phyloP scores from a whole-genome alignment of 2,888 invertebrate genomes.

The Caenorhabditis japonica region DNA sequence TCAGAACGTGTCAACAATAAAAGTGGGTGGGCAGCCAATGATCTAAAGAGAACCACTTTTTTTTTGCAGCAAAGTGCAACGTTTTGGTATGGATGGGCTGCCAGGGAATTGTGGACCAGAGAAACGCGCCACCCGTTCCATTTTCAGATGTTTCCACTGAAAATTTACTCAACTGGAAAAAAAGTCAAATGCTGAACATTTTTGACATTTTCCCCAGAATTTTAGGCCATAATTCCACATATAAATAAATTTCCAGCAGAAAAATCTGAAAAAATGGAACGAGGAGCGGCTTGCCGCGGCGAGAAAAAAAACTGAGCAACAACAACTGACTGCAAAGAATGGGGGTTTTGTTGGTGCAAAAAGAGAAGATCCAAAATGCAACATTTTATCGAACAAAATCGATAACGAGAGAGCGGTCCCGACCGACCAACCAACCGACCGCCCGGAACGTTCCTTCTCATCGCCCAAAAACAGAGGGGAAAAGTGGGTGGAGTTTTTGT shows the following conservation, averaged over 20 bases:
- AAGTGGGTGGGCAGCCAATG: no score
- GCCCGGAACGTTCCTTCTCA: constrained; percentile 22
- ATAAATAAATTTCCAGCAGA: no score
- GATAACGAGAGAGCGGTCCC: constrained; percentile 9
- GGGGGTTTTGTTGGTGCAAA: constrained; percentile 15
- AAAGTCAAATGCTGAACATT: background rate
- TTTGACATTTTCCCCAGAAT: no score
- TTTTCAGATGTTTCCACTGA: background rate
- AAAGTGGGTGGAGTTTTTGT: constrained; percentile 3
- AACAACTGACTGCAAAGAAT: no score
- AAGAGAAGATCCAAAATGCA: constrained; percentile 2
- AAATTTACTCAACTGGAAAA: constrained; percentile 2
- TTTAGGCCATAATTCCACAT: background rate
- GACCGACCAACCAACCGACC: constrained; percentile 20
- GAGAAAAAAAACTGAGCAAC: no score
- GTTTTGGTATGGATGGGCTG: no score
- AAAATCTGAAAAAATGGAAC: no score
- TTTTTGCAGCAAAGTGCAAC: no score
- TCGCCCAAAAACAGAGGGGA: background rate
- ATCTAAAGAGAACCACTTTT: constrained; percentile 14
- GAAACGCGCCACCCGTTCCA: background rate
- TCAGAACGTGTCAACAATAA: constrained; percentile 12
- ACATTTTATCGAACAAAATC: constrained; percentile 5
- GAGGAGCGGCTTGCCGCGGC: no score
- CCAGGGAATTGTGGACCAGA: background rate